phyloP scores from a whole-genome alignment of 2,797 vertebrate species.

The Pteropus rufus region DNA sequence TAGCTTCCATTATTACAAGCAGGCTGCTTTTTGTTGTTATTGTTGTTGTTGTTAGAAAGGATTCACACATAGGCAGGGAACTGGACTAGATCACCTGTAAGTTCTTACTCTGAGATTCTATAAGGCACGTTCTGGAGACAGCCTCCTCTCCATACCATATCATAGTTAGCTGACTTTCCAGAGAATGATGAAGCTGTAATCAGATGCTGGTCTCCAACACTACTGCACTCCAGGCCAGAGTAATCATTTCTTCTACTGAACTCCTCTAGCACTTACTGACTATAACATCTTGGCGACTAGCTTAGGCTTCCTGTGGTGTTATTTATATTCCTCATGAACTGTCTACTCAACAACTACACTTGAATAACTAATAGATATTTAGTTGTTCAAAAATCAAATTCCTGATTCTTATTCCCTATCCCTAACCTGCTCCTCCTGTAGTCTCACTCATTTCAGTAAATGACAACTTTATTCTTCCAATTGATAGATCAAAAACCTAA shows the following conservation, averaged over 20 bases:
- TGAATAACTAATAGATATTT: background rate
- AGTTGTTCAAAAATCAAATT: constrained; percentile 37
- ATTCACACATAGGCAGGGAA: background rate
- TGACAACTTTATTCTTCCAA: constrained; percentile 9
- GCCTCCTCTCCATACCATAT: background rate
- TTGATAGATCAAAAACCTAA: constrained; percentile 24
- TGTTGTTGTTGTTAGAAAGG: background rate
- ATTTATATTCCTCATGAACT: background rate
- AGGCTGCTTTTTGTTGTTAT: too few species aligned
- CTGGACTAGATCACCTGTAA: background rate
- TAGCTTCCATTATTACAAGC: background rate
- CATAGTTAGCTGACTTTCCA: background rate
- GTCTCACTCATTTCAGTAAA: background rate
- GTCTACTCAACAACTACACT: background rate
- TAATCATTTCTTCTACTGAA: background rate
- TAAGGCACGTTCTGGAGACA: background rate
- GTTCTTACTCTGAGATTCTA: background rate
- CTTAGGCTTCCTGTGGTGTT: background rate
- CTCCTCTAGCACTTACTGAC: background rate
- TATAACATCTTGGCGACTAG: background rate
- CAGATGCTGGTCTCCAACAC: background rate
- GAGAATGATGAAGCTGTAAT: background rate
- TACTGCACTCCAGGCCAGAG: background rate
- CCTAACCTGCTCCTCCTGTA: background rate
- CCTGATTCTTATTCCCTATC: background rate